Base-by-base conservation (phyloP, 2,113 vertebrate species). In the Microcebus griseorufus region DNA sequence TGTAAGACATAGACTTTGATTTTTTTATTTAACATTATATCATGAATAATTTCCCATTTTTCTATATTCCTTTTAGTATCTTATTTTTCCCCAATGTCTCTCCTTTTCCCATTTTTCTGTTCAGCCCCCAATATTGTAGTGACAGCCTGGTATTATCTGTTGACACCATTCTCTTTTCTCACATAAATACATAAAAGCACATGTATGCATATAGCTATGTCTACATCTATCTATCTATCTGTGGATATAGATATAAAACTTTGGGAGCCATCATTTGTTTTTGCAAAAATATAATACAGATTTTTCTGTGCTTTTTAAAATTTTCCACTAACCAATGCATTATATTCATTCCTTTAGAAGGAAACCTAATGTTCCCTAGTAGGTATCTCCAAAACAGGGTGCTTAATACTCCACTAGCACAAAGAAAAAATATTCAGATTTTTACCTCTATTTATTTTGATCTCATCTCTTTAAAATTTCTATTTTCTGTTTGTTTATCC, bases 401-500 rank as follows among this genome's bases (percentile, higher is more conserved):
- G 1, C 34, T 29, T 20, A 53, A 53, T 9, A 37, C 22, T 69
- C 4, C 11, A 34, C 8, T 34, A 18, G 22, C 37, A 76, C 17
- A 3, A 75, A n/a, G 48, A 2, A 69, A 91, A 90, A n/a, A 14
- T 20, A 65, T 14, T 42, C n/a, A 67, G 14, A 55, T 8, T 72
- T 88, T 27, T 60, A 48, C 37, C 23, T 90, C 51, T 92, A 16
- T 37, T 73, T 64, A 58, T 55, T 97, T 76, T 94, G 81, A 75
- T 70, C 37, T 78, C 86, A 60, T 48, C 23, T 64, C 16, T 82
- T 92, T 72, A 65, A 91, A 48, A n/a, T 82, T 48, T 90, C 32
- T 75, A 72, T 64, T 65, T 92, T 96, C 27, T 25, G 37, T 80
- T 79, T 96, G 34, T 70, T 90, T 90, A 83, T 84, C 51, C n/a